Base-by-base conservation (phyloP, 2,797 vertebrate species). In the Oreochromis mossambicus region DNA sequence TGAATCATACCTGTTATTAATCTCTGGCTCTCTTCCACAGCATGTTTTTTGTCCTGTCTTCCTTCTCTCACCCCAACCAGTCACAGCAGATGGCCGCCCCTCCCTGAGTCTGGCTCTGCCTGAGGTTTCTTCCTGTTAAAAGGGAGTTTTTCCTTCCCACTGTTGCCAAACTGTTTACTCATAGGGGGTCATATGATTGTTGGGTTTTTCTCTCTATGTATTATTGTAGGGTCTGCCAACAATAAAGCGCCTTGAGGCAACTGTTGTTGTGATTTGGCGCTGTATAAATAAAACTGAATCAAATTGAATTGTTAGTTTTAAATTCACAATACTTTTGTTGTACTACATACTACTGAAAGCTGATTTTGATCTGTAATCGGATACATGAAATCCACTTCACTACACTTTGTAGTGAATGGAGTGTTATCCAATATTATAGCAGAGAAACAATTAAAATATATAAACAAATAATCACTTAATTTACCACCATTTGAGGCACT, bases 11-110 rank as follows among this genome's bases (percentile, higher is more conserved):
- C 0, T 32, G 8, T 17, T 58, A 32, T 58, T 58, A 32, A 58
- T 1, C 26, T 56, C 1, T 0, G 8, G 0, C 54, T 56, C 14
- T 56, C 55, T 56, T 56, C 26, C 55, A 56, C 14, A 32, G 14
- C 8, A 56, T 58, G 55, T 32, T 5, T 58, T 58, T 58, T 58
- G 3, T 36, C 34, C 34, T 36, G 55, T 19, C 3, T 58, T 58
- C 55, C 55, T 58, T 17, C 26, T 61, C 9, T 61, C 29, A 34
- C 56, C 29, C 56, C 56, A 61, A 61, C 29, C 56, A 0, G 1
- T 61, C 3, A 0, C 9, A 0, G 56, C 29, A 34, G 15, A 61
- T 61, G 32, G 32, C 9, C 32, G 2, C 15, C 2, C 56, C 9
- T 61, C 29, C 56, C 5, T 61, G 56, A 34, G 56, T 0, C 56